These are phyloP conservation scores for Hemitrygon akajei DNA, from an alignment of 2,797 vertebrate genomes.

Conservation along the genomic window DNA sequence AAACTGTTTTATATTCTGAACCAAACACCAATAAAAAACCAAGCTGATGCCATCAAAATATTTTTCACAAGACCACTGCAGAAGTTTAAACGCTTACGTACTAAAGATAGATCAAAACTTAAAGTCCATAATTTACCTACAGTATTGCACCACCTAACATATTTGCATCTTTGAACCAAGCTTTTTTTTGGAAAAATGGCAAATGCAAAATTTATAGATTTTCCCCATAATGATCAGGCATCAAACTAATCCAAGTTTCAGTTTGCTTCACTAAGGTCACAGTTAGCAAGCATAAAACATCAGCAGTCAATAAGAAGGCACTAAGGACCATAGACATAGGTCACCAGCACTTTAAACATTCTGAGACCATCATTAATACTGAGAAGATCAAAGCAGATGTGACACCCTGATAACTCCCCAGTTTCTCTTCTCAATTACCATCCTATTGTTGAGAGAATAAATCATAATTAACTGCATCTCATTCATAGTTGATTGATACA, in stretches of 20 bases:
- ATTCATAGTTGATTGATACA: not conserved
- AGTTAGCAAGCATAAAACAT: not conserved
- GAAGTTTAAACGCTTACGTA: too few relatives aligned
- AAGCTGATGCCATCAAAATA: not conserved
- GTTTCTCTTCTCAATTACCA: not conserved
- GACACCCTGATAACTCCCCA: too few relatives aligned
- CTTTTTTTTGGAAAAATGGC: not conserved
- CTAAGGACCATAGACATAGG: not conserved
- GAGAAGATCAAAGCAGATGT: not conserved
- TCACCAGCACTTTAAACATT: not conserved
- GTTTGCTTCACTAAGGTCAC: not conserved
- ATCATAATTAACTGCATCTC: not conserved
- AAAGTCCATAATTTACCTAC: not conserved
- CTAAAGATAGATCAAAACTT: not conserved
- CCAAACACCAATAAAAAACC: not conserved
- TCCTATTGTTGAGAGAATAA: not conserved
- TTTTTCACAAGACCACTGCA: not conserved
- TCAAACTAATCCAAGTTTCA: not conserved
- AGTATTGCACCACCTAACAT: not conserved
- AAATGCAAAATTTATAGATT: not conserved
- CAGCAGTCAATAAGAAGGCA: not conserved
- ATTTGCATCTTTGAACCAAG: not conserved
- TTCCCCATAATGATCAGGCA: not conserved
- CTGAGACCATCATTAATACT: not conserved
- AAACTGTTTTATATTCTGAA: not conserved